A percentile compares a stretch with the other conserved stretches of the same genome.
phyloP scores from a whole-genome alignment of 2,113 vertebrate species.

The Apistogramma diplotaenia region DNA sequence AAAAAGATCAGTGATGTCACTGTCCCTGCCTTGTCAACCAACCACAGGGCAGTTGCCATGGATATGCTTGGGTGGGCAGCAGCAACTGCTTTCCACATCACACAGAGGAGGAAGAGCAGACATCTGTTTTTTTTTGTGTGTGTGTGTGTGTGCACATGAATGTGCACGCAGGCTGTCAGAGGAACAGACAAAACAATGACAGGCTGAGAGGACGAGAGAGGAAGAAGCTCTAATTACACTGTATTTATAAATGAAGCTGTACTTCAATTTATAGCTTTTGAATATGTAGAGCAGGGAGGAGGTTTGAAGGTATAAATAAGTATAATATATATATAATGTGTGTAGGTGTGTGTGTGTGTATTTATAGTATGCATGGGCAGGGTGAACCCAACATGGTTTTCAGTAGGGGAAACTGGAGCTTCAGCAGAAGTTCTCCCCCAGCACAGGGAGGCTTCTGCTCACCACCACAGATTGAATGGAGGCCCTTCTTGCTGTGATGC shows the following conservation, averaged over 20 bases:
- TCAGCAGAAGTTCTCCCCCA: no score
- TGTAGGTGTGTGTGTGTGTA: no score
- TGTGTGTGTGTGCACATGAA: not conserved
- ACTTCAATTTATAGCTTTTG: not conserved
- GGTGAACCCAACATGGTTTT: not conserved
- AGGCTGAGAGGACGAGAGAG: not conserved
- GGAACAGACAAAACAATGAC: not conserved
- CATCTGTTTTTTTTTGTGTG: constrained; percentile 29
- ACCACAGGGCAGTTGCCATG: constrained; percentile 49
- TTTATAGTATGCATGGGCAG: not conserved
- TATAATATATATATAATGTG: no score
- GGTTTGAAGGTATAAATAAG: not conserved
- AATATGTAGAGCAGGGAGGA: not conserved
- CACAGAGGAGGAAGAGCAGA: constrained; percentile 43
- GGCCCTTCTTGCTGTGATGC: not conserved
- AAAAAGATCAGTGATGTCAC: constrained; percentile 53
- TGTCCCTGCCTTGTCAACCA: constrained; percentile 37
- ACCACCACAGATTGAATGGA: not conserved
- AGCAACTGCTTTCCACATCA: constrained; percentile 59
- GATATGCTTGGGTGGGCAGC: constrained; percentile 40
- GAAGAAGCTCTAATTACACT: not conserved
- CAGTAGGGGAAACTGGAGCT: not conserved
- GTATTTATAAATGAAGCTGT: not conserved
- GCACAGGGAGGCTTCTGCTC: not conserved
- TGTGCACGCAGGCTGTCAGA: not conserved